Evolutionary conservation across 2,888 invertebrate genomes (phyloP).

Genomic region (Dorcus parallelipipedus): DNA sequence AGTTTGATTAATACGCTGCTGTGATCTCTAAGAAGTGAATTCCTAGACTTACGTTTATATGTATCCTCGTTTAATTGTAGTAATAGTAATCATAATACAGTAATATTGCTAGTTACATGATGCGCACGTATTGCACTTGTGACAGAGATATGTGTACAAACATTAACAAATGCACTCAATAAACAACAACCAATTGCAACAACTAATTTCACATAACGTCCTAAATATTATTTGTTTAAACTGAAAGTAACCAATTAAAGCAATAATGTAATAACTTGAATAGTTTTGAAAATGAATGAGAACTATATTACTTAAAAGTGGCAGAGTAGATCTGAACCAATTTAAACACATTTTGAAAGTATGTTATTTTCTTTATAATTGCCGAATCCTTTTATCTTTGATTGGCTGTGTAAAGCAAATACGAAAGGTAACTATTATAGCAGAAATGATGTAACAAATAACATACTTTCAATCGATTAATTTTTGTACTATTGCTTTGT

Average conservation of each 20-base stretch:
- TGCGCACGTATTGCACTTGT: slow-evolving; percentile 33
- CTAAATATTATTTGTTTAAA: too few species aligned
- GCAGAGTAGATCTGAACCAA: background rate
- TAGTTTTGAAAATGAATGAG: too few species aligned
- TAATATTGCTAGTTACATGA: slow-evolving; percentile 16
- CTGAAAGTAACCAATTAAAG: too few species aligned
- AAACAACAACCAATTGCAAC: slow-evolving; percentile 2
- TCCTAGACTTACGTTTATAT: background rate
- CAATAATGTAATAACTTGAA: too few species aligned
- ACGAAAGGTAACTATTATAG: background rate
- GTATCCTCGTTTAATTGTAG: slow-evolving; percentile 1
- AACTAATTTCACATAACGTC: background rate
- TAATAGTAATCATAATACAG: slow-evolving; percentile 1
- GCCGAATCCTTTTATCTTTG: too few species aligned
- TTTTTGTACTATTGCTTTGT: too few species aligned
- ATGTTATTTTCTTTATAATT: too few species aligned
- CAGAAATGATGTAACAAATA: background rate
- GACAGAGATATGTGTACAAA: slow-evolving; percentile 36
- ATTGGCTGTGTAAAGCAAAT: too few species aligned
- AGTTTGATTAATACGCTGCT: slow-evolving; percentile 28
- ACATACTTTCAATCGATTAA: background rate
- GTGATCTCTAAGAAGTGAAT: slow-evolving; percentile 26
- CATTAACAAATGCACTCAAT: slow-evolving; percentile 19
- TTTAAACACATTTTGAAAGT: too few species aligned
- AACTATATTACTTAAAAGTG: background rate